phyloP scores from a whole-genome alignment of 2,888 invertebrate species.

The Agonopterix arenella region DNA sequence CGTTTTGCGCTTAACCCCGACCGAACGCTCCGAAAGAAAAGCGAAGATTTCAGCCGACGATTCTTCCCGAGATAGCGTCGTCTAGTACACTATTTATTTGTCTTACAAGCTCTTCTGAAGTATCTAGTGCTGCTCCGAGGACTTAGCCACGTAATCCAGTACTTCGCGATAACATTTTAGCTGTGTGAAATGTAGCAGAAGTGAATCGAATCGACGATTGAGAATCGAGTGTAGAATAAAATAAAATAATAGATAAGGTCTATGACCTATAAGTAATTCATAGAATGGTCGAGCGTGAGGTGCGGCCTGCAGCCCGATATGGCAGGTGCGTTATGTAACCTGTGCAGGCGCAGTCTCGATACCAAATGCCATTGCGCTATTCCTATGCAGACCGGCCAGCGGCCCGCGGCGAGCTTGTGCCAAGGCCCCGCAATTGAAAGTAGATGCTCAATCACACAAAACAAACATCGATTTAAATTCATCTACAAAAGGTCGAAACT shows the following conservation, averaged over 20 bases:
- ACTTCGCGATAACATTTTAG: slow-evolving; percentile 2
- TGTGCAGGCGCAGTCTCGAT: slow-evolving; percentile 41
- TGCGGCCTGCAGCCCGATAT: slow-evolving; percentile 64
- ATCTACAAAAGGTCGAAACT: slow-evolving; percentile 8
- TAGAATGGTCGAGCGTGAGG: slow-evolving; percentile 70
- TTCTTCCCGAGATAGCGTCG: slow-evolving; percentile 28
- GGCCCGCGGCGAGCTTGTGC: slow-evolving; percentile 29
- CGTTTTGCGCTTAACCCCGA: slow-evolving; percentile 24
- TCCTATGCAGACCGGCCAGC: slow-evolving; percentile 42
- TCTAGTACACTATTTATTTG: slow-evolving; percentile 40
- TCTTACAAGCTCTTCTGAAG: slow-evolving; percentile 30
- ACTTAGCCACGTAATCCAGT: slow-evolving; percentile 14
- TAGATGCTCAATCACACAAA: slow-evolving; percentile 47
- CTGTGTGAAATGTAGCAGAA: slow-evolving; percentile 8
- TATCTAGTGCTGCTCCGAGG: slow-evolving; percentile 15
- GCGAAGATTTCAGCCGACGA: slow-evolving; percentile 36
- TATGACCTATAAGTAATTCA: slow-evolving; percentile 74
- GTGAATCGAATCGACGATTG: slow-evolving; percentile 31
- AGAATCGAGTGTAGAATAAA: slow-evolving; percentile 35
- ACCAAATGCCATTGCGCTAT: slow-evolving; percentile 62
- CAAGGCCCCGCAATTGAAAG: slow-evolving; percentile 67
- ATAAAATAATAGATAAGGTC: slow-evolving; percentile 66
- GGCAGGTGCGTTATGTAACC: slow-evolving; percentile 76
- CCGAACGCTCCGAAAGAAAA: slow-evolving; percentile 25
- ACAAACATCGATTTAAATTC: slow-evolving; percentile 27